Evolutionary conservation across 2,113 vertebrate genomes (phyloP), one percentile per base, ranked within the genome.

Genomic region (Lethenteron reissneri): DNA sequence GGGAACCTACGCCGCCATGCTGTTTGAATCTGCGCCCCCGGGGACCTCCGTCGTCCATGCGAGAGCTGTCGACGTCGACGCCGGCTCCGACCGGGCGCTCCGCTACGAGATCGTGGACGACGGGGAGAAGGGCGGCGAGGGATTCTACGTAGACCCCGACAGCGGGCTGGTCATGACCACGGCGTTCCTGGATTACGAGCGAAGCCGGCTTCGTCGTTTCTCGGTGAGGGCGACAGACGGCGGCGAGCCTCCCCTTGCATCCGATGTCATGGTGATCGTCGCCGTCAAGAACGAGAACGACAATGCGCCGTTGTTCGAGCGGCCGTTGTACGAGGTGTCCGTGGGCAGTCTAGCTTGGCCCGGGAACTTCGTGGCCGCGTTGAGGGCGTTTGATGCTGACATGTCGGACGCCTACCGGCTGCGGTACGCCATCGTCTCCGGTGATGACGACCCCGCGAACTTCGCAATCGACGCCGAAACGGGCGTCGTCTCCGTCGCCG

Each of bases 11-110:
- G 58, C 79, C 10, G 79, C 80, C 70, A 82, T 83, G 12, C 83
- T 99, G 76, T 99, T 91, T 0, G 94, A 99, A 79, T 90, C 91
- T 1, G 85, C 86, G 56, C 83, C 87, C 0, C 76, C 92, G 9
- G 90, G 90, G 25, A 87, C 85, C 1, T 81, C 82, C 9, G 82
- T 96, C n/a, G 75, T 86, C 59, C 86, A 83, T 71, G 85, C 96
- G 10, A 77, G 77, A 0, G 90, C 89, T 57, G 83, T 82, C n/a
- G 94, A 99, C 41, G 75, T 78, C 0, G 94, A 99, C 77, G 90
- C 86, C 2, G 88, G 87, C 25, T 84, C 83, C 71, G 92, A 95
- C 72, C 80, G 85, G 75, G 82, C 83, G 1, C 77, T 97, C 72
- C 90, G 86, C 15, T 99, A 90, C 77, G 85, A 89, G 56, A 74